Conservation (phyloP, 2,797 vertebrate species). For the Novumbra hubbsi region DNA sequence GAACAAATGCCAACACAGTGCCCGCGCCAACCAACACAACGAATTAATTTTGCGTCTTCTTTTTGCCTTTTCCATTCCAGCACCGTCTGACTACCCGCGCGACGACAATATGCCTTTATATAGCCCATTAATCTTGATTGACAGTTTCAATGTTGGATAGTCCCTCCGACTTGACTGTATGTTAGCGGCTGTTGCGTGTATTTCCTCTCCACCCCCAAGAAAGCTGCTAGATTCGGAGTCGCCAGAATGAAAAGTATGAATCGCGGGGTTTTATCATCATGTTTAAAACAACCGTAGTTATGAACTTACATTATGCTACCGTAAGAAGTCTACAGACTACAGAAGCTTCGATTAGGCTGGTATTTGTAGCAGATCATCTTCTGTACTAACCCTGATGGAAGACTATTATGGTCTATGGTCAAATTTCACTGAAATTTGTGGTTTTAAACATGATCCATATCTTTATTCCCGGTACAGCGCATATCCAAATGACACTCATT, state of each 20-base stretch:
- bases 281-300: neutral
- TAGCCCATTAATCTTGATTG: constrained; percentile 83
- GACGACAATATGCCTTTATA: constrained; percentile 62
- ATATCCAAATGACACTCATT: neutral
- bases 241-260: neutral
- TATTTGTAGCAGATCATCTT: no score
- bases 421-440: neutral
- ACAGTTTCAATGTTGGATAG: constrained; percentile 77
- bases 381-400: neutral
- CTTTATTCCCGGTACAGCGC: neutral
- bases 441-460: neutral
- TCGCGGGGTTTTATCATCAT: neutral
- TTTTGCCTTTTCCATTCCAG: neutral
- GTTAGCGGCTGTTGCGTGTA: constrained; percentile 29
- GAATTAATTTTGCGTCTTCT: neutral
- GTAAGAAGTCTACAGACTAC: no score
- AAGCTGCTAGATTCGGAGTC: neutral
- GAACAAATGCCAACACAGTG: neutral
- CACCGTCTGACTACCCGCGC: neutral
- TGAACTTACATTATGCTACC: neutral
- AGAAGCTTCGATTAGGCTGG: no score
- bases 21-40: neutral
- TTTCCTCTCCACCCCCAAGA: neutral
- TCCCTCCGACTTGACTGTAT: constrained; percentile 46
- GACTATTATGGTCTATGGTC: neutral